These are phyloP conservation scores for Platyrinchus mystaceus DNA, from an alignment of 2,797 vertebrate genomes.

Conservation along the genomic window DNA sequence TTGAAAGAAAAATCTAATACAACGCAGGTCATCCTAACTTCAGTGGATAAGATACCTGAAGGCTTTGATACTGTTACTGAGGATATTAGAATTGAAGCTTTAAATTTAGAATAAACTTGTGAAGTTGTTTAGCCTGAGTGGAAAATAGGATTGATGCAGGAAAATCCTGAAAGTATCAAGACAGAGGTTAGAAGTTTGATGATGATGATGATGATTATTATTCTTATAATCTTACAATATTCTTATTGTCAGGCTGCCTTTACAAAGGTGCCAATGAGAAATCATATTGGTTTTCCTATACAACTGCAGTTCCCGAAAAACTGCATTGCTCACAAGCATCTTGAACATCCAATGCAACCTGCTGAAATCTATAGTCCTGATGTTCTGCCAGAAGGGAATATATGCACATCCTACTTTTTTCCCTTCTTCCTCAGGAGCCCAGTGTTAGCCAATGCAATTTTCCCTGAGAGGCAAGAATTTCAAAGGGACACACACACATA, in stretches of 20 bases:
- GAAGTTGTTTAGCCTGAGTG: not conserved
- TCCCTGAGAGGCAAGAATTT: not conserved
- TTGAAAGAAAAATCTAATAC: slow-evolving; percentile 13
- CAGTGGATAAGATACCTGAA: not conserved
- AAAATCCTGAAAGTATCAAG: not conserved
- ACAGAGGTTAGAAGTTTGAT: not conserved
- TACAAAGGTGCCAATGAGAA: not conserved
- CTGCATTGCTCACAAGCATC: not conserved
- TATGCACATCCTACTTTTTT: not conserved
- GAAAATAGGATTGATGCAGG: not conserved
- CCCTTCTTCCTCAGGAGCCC: not conserved
- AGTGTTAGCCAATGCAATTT: not conserved
- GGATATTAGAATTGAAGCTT: not conserved
- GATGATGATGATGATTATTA: not conserved
- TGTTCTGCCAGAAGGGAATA: not conserved
- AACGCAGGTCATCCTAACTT: not conserved
- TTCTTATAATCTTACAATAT: not conserved
- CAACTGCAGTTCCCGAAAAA: not conserved
- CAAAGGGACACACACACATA: not conserved
- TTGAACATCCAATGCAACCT: not conserved
- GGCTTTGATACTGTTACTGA: slow-evolving; percentile 7
- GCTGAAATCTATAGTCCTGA: not conserved
- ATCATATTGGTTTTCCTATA: not conserved
- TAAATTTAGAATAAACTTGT: not conserved
- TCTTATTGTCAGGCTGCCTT: not conserved